These are phyloP conservation scores for Metridium senile DNA, from an alignment of 92 coral and sea anemone genomes.

Conservation along the genomic window DNA sequence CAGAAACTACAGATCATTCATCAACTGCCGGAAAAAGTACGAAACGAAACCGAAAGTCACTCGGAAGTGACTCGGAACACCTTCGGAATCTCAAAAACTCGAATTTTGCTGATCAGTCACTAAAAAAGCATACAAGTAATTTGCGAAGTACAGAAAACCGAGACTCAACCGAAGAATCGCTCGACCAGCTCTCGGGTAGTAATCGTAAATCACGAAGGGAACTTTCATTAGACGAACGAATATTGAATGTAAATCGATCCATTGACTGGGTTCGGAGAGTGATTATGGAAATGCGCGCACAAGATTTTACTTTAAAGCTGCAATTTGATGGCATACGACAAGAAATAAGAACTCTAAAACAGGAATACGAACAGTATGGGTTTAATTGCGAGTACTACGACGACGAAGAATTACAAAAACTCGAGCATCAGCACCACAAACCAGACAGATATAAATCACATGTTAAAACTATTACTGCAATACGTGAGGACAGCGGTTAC, in stretches of 20 bases:
- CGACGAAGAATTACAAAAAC: constrained; percentile 10
- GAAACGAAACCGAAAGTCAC: neutral
- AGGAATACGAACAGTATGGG: constrained; percentile 18
- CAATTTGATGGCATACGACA: constrained; percentile 47
- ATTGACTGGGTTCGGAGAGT: constrained; percentile 44
- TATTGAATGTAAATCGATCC: constrained; percentile 31
- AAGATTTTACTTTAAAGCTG: constrained; percentile 27
- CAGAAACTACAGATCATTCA: neutral
- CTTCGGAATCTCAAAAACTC: neutral
- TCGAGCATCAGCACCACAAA: neutral
- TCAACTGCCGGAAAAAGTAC: neutral
- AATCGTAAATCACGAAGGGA: constrained; percentile 4
- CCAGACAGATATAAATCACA: neutral
- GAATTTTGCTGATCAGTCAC: neutral
- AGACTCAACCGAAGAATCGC: neutral
- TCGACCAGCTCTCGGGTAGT: neutral
- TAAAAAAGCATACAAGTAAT: neutral
- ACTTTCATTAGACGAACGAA: constrained; percentile 35
- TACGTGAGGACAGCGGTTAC: constrained; percentile 43
- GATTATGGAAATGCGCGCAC: constrained; percentile 24
- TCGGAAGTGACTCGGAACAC: neutral
- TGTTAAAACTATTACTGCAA: constrained; percentile 1
- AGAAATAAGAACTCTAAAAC: constrained; percentile 18
- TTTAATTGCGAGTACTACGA: constrained; percentile 22
- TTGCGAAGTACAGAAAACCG: neutral